Conservation (phyloP, 2,113 vertebrate species). For the Ochotona curzoniae region DNA sequence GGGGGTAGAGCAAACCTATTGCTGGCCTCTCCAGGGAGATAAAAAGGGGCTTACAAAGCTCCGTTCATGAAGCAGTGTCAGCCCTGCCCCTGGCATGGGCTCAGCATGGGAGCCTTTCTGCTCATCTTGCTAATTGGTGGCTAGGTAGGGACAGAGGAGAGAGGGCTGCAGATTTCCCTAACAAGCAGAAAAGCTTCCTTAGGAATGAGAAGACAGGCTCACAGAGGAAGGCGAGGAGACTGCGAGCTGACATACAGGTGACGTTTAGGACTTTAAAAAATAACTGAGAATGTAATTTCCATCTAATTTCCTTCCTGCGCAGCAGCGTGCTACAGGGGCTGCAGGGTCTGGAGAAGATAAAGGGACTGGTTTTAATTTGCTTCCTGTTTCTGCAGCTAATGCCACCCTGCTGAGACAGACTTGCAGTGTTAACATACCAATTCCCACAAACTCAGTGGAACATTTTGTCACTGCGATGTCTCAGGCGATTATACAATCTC, state of each 20-base stretch:
- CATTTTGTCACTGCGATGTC: slow-evolving; percentile 54
- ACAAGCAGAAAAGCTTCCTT: slow-evolving; percentile 43
- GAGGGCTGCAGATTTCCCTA: slow-evolving; percentile 57
- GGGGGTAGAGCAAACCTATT: slow-evolving; percentile 23
- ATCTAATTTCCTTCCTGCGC: slow-evolving; percentile 56
- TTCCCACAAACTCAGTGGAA: slow-evolving; percentile 41
- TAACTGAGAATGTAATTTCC: slow-evolving; percentile 51
- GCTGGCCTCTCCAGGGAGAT: slow-evolving; percentile 60
- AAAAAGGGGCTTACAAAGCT: slow-evolving; percentile 2
- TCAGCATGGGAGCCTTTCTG: slow-evolving; percentile 33
- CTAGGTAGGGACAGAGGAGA: slow-evolving; percentile 51
- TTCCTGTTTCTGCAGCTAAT: slow-evolving; percentile 39
- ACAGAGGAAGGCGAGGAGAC: background rate
- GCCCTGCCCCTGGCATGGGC: background rate
- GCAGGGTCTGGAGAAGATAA: slow-evolving; percentile 35
- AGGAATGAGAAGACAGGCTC: slow-evolving; percentile 41
- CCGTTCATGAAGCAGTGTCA: background rate
- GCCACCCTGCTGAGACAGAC: slow-evolving; percentile 8
- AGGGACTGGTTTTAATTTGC: slow-evolving; percentile 56
- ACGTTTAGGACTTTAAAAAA: slow-evolving; percentile 45
- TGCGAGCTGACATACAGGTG: slow-evolving; percentile 50
- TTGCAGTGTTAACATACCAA: background rate
- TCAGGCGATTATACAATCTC: slow-evolving; percentile 51
- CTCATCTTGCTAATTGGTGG: slow-evolving; percentile 62
- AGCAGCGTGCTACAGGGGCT: slow-evolving; percentile 23